Base-by-base conservation (phyloP, 2,888 invertebrate genomes). In the Hanleya hanleyi region DNA sequence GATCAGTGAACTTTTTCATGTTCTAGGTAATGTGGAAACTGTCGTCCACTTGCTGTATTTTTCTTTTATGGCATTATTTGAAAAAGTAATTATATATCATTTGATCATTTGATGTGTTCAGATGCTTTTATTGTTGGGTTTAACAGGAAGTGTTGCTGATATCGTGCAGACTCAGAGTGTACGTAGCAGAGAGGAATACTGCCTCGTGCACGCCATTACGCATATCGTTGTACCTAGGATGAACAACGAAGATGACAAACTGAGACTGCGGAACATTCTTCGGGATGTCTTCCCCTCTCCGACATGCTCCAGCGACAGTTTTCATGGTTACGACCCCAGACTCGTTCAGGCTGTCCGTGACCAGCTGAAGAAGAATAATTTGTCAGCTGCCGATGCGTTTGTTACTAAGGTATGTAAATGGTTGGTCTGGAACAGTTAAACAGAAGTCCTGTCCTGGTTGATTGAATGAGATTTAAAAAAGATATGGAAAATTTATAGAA, bases 211-310 rank as follows among this genome's bases (percentile, higher is more conserved):
- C 65, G 85, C 86, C 1, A 73, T 89, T 12, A 75, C 80, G 15
- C 76, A 82, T 33, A 76, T 86, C 5, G 66, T 89, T 9, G 70
- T 69, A 29, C 78, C 87, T 0, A 69, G 77, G 5, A 74, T 85
- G 62, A 84, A 84, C 61, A 77, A 76, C n/a, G 78, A 79, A n/a
- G 83, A 84, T 35, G 87, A 89, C 50, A 64, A 47, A 1, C 61
- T 69, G 1, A 72, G 73, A 6, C 86, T 86, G 70, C 70, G 77
- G 5, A 81, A 76, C 50, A 74, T 85, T 12, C 74, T 89, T 62
- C 77, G 84, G 5, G 88, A 89, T 62, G 77, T 87, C 9, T 90
- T 90, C 81, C 88, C 89, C 0, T 75, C 80, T 15, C 67, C 79
- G 9, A 73, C 78, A 0, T 79, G 81, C 49, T 75, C 76, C 37